phyloP scores from a whole-genome alignment of 1,140 invertebrate genomes.

The Bradynema listronoti region DNA sequence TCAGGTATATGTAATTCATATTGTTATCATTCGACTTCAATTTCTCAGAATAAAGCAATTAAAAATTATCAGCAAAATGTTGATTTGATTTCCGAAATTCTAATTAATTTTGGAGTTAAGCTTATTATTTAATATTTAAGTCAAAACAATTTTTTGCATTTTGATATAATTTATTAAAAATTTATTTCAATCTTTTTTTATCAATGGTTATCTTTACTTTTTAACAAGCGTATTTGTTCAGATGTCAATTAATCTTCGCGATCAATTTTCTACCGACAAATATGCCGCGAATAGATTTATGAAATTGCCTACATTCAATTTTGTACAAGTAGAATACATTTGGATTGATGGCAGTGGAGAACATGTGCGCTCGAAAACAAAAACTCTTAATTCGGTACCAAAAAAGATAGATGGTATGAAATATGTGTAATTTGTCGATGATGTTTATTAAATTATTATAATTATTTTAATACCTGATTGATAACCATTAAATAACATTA shows the following conservation, averaged over 20 bases:
- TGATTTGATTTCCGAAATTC: neutral
- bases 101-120: neutral
- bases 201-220: neutral
- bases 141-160: neutral
- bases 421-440: no score
- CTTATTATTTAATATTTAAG: neutral
- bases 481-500: no score
- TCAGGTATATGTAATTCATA: no score
- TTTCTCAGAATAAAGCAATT: no score
- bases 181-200: neutral
- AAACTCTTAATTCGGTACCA: conserved; percentile 73
- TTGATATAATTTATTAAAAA: neutral
- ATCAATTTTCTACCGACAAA: conserved; percentile 68
- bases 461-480: no score
- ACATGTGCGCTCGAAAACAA: conserved; percentile 76
- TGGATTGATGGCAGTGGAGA: conserved; percentile 94
- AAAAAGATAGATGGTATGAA: conserved; percentile 66
- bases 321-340: conserved; percentile 77
- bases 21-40: no score
- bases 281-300: conserved; percentile 69
- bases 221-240: conserved; percentile 18
- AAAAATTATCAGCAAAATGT: no score
- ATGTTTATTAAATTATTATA: no score
- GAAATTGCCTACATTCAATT: conserved; percentile 69
- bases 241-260: conserved; percentile 54